Conservation (phyloP, 2,113 vertebrate genomes). For the Struthidea cinerea region DNA sequence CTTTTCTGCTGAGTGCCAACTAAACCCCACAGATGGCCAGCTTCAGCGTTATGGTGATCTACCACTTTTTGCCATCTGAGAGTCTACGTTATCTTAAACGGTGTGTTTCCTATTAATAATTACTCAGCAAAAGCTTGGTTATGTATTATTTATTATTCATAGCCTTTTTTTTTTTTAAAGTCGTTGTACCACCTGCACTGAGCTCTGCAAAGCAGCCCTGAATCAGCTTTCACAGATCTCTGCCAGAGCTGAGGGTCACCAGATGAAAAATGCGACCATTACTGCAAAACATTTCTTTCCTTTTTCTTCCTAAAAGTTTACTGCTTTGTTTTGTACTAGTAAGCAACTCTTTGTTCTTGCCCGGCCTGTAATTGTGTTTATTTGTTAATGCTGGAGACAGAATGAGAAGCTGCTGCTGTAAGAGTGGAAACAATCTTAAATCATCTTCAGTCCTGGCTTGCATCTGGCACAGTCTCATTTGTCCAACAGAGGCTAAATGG, state of each 20-base stretch:
- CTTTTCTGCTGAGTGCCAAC: neutral
- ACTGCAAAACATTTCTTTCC: neutral
- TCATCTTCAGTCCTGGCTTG: neutral
- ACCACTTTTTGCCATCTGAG: neutral
- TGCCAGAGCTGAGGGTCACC: neutral
- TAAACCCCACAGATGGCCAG: neutral
- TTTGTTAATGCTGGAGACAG: neutral
- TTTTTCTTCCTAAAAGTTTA: neutral
- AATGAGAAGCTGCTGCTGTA: neutral
- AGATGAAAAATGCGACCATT: neutral
- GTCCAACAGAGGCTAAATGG: neutral
- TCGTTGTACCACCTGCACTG: neutral
- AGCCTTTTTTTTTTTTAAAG: neutral
- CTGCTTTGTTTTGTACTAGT: neutral
- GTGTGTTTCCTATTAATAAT: slow-evolving; percentile 9
- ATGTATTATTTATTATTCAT: neutral
- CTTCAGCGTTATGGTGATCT: neutral
- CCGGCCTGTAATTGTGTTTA: neutral
- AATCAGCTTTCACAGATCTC: neutral
- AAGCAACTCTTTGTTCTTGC: neutral
- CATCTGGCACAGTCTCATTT: neutral
- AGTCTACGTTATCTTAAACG: neutral
- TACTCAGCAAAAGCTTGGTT: neutral
- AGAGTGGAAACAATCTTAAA: neutral
- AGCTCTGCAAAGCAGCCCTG: neutral